phyloP scores from a whole-genome alignment of 2,797 vertebrate genomes.

The Acomys russatus region DNA sequence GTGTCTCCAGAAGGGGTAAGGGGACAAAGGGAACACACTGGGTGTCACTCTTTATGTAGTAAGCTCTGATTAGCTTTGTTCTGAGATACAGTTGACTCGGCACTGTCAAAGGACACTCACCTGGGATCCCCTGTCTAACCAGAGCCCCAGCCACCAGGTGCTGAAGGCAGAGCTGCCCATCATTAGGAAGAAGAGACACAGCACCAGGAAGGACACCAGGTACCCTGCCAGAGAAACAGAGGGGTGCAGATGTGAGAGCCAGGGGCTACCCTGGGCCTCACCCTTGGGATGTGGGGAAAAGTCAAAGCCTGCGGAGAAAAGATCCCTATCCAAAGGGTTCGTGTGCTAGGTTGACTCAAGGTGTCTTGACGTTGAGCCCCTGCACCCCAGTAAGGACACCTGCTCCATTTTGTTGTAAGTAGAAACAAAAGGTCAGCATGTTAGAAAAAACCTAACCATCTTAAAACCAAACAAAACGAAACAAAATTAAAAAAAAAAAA shows the following conservation, averaged over 20 bases:
- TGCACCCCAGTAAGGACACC: background rate
- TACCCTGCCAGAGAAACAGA: slow-evolving; percentile 87
- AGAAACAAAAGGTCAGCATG: background rate
- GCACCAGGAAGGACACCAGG: slow-evolving; percentile 81
- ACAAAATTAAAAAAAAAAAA: too few relatives aligned
- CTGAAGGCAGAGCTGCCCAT: slow-evolving; percentile 89
- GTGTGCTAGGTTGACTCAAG: background rate
- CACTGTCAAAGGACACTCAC: slow-evolving; percentile 82
- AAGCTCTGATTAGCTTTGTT: background rate
- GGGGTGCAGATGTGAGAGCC: background rate
- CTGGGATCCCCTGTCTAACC: slow-evolving; percentile 90
- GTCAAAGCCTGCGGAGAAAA: background rate
- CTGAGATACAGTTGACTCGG: background rate
- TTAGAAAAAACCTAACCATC: background rate
- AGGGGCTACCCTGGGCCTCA: background rate
- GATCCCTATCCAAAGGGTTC: too few relatives aligned
- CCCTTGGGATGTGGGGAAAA: background rate
- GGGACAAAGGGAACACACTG: too few relatives aligned
- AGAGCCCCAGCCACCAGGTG: slow-evolving; percentile 93
- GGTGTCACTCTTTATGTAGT: too few relatives aligned
- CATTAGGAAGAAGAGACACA: slow-evolving; percentile 87
- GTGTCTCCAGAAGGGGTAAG: background rate
- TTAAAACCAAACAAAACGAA: too few relatives aligned
- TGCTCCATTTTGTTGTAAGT: background rate
- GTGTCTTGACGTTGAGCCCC: background rate